phyloP scores from a whole-genome alignment of 2,113 vertebrate genomes.

The Rhadina sibilatrix region DNA sequence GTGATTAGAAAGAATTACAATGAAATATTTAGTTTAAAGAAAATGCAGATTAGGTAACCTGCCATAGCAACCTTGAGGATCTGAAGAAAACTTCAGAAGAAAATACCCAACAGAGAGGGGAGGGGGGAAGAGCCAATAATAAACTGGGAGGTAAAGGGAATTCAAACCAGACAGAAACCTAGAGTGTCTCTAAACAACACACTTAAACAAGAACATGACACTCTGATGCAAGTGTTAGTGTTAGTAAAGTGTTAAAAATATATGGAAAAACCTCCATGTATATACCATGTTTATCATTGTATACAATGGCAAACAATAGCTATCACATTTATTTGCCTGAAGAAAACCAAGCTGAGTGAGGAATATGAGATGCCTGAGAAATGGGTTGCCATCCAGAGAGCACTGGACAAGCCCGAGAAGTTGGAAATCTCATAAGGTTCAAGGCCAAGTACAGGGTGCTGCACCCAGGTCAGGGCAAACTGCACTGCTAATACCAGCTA shows the following conservation, averaged over 20 bases:
- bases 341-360: not conserved
- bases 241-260: not conserved
- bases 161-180: not conserved
- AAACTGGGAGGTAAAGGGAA: fast-evolving
- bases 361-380: fast-evolving
- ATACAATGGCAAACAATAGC: not conserved
- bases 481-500: fast-evolving
- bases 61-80: not conserved
- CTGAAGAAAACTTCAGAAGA: not conserved
- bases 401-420: not conserved
- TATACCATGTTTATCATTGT: not conserved
- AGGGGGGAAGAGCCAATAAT: not conserved
- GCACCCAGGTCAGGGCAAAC: fast-evolving
- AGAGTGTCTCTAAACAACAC: not conserved
- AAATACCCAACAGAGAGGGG: not conserved
- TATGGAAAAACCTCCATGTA: fast-evolving
- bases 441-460: not conserved
- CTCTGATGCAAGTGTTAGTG: not conserved
- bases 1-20: not conserved
- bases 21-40: not conserved
- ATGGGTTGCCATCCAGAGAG: not conserved
- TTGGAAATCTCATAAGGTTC: not conserved
- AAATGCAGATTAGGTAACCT: not conserved
- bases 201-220: not conserved
- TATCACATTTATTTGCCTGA: not conserved